Percentiles rank a stretch among this genome's conserved stretches.
Evolutionary conservation across 2,113 vertebrate species (phyloP).

Genomic region (Phrynosoma blainvillii): DNA sequence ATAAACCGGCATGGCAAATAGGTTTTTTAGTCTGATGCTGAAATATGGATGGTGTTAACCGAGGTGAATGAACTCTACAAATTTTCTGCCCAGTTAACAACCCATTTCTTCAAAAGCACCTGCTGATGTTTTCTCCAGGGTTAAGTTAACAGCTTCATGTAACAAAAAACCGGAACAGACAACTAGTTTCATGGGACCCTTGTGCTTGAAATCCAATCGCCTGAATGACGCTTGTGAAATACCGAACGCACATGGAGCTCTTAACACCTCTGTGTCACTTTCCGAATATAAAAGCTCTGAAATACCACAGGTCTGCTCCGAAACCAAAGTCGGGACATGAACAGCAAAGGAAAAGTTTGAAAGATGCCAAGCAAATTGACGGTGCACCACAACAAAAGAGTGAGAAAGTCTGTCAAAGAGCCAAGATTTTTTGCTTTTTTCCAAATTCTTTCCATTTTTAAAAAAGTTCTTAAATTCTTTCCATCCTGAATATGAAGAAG

Average conservation of each 20-base stretch:
- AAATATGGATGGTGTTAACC: accelerated
- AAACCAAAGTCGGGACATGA: neutral
- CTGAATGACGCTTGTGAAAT: accelerated
- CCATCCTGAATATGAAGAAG: too few relatives aligned
- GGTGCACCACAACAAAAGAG: neutral
- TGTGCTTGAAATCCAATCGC: neutral
- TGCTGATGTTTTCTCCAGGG: neutral
- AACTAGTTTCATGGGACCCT: neutral
- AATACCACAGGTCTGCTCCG: neutral
- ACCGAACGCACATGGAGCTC: neutral
- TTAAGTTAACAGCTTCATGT: accelerated
- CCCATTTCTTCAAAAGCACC: neutral
- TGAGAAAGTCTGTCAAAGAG: neutral
- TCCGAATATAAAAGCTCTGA: neutral
- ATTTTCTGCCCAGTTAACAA: accelerated
- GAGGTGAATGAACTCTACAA: slow-evolving; percentile 11
- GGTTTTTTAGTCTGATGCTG: accelerated
- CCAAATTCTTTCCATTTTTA: too few relatives aligned
- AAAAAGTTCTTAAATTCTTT: too few relatives aligned
- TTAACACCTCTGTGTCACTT: neutral
- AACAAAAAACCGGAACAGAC: slow-evolving; percentile 25
- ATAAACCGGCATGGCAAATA: slow-evolving; percentile 1
- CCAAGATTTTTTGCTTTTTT: too few relatives aligned
- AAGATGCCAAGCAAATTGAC: accelerated
- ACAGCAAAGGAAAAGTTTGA: neutral